phyloP scores from a whole-genome alignment of 2,888 invertebrate genomes.

The Cheilosia impressa region DNA sequence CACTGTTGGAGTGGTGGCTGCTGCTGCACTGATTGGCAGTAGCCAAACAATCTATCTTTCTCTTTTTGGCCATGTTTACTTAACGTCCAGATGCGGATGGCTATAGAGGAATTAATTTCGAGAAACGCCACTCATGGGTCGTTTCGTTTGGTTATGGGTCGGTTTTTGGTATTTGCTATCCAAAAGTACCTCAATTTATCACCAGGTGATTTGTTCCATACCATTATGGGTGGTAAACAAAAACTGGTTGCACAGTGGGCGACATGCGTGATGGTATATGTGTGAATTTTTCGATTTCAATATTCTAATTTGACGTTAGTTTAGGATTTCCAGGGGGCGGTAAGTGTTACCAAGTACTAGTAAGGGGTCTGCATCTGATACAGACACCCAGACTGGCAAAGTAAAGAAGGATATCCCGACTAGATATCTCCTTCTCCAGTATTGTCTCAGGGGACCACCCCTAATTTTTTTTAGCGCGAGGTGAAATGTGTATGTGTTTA shows the following conservation, averaged over 20 bases:
- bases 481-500: too few relatives aligned
- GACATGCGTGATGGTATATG: slow-evolving; percentile 8
- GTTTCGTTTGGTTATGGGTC: slow-evolving; percentile 63
- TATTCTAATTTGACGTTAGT: too few relatives aligned
- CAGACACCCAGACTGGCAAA: too few relatives aligned
- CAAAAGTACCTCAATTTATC: slow-evolving; percentile 72
- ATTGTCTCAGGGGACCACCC: too few relatives aligned
- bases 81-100: slow-evolving; percentile 42
- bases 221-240: slow-evolving; percentile 38
- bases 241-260: slow-evolving; percentile 45
- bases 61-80: slow-evolving; percentile 60
- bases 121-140: slow-evolving; percentile 66
- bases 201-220: slow-evolving; percentile 67
- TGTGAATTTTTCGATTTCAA: not conserved
- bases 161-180: slow-evolving; percentile 67
- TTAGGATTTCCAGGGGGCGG: too few relatives aligned
- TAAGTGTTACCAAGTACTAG: too few relatives aligned
- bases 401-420: too few relatives aligned
- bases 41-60: slow-evolving; percentile 53
- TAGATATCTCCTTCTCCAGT: too few relatives aligned
- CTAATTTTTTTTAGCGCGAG: too few relatives aligned
- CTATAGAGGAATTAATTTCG: slow-evolving; percentile 59
- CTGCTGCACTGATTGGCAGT: slow-evolving; percentile 65
- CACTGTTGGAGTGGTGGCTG: not conserved
- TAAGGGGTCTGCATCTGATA: too few relatives aligned